Evolutionary conservation across 1,140 invertebrate genomes (phyloP), one percentile per base, ranked within the genome.

Genomic region (Eriocheir sinensis): DNA sequence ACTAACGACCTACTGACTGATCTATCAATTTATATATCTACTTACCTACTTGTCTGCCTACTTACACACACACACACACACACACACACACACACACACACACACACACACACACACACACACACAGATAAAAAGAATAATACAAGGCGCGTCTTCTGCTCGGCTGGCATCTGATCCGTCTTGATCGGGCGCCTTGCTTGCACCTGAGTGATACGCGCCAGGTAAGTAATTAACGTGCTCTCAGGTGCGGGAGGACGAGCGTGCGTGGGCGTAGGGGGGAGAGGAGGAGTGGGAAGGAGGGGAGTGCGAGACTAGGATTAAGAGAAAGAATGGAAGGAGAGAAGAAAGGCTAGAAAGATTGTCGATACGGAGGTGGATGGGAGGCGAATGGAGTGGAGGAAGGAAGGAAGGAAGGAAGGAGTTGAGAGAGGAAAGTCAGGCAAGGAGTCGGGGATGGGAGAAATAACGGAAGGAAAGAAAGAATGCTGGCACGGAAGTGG

Each of bases 21-120:
- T n/a, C n/a, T n/a, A n/a, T n/a, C n/a, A n/a, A n/a, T n/a, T n/a
- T n/a, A n/a, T n/a, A n/a, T n/a, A n/a, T n/a, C n/a, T n/a, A n/a
- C n/a, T n/a, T n/a, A n/a, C n/a, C n/a, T n/a, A n/a, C n/a, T n/a
- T n/a, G n/a, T n/a, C n/a, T n/a, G n/a, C n/a, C n/a, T n/a, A 60
- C 60, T n/a, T n/a, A 72, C 60, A 72, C 60, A 72, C 60, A 72
- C 60, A 72, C 60, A 72, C 60, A 72, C 60, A 72, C 60, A 60
- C 53, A 60, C 53, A 60, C 53, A 60, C 53, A 60, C 53, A 60
- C 53, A 60, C 53, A 60, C 17, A 72, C 60, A 72, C 60, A 72
- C 60, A 72, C 60, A 72, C 60, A 72, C 60, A 72, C 60, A 72
- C 60, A 72, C 60, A 72, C 60, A 72, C 60, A 72, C 6, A 72